These are phyloP conservation scores for Notolepis coatsorum DNA, from an alignment of 2,797 vertebrate species.

Conservation along the genomic window DNA sequence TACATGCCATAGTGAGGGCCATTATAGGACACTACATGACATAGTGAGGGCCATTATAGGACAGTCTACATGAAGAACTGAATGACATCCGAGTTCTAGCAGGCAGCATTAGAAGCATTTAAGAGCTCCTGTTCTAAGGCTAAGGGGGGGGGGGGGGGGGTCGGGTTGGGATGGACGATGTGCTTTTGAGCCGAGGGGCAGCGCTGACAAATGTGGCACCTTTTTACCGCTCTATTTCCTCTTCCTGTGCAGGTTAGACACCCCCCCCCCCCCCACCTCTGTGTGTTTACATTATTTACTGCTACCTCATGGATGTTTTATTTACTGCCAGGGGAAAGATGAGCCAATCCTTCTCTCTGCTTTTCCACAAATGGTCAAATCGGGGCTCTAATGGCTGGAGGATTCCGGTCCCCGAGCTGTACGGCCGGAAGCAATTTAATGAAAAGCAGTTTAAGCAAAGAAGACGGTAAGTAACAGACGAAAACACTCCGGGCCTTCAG, in stretches of 20 bases:
- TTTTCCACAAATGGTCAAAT: constrained; percentile 32
- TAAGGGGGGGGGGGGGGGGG: too few relatives aligned
- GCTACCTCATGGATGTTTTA: constrained; percentile 63
- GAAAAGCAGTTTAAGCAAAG: constrained; percentile 13
- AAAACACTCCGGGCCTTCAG: neutral
- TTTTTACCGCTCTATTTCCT: constrained; percentile 76
- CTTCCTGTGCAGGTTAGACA: constrained; percentile 42
- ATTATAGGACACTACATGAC: too few relatives aligned
- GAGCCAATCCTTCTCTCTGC: too few relatives aligned
- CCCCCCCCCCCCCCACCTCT: constrained; percentile 24
- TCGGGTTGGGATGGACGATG: constrained; percentile 30
- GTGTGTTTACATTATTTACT: constrained; percentile 76
- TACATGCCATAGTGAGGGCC: too few relatives aligned
- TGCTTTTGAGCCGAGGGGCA: constrained; percentile 55
- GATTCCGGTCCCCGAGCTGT: neutral
- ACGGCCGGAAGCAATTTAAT: constrained; percentile 7
- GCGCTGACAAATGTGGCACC: constrained; percentile 64
- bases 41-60: too few relatives aligned
- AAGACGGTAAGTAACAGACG: neutral
- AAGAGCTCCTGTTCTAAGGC: too few relatives aligned
- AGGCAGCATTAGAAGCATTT: too few relatives aligned
- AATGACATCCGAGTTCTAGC: too few relatives aligned
- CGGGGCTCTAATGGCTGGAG: constrained; percentile 37
- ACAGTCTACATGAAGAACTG: too few relatives aligned
- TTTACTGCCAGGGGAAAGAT: constrained; percentile 58